These are phyloP conservation scores for Calameuta filiformis DNA, from an alignment of 2,888 invertebrate species.

Conservation along the genomic window DNA sequence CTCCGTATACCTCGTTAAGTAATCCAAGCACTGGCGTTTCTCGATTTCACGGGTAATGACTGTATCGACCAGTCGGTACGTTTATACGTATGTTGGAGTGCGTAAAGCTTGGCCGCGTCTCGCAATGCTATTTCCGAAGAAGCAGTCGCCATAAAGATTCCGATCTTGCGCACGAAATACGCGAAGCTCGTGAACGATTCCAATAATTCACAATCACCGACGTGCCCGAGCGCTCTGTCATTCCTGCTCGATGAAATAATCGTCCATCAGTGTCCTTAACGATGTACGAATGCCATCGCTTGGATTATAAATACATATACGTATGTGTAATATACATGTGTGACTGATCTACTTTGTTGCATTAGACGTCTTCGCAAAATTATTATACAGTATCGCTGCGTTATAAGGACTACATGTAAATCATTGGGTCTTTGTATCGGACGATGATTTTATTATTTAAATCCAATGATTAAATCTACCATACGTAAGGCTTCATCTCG, in stretches of 20 bases:
- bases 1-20: background rate
- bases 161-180: background rate
- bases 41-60: background rate
- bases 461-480: background rate
- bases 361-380: background rate
- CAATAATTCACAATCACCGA: constrained; percentile 47
- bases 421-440: background rate
- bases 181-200: background rate
- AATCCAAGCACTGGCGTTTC: background rate
- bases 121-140: background rate
- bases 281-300: constrained; percentile 36
- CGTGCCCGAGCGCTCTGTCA: constrained; percentile 30
- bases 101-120: background rate
- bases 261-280: constrained; percentile 33
- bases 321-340: background rate
- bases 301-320: constrained; percentile 1
- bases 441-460: background rate
- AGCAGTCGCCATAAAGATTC: constrained; percentile 1
- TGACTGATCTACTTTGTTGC: background rate
- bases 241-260: constrained; percentile 32
- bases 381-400: background rate
- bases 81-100: background rate
- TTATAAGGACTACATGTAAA: background rate
- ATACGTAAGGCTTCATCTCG: background rate
- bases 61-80: background rate